phyloP scores from a whole-genome alignment of 2,797 vertebrate species.

The Microctenopoma stevenorrisi region DNA sequence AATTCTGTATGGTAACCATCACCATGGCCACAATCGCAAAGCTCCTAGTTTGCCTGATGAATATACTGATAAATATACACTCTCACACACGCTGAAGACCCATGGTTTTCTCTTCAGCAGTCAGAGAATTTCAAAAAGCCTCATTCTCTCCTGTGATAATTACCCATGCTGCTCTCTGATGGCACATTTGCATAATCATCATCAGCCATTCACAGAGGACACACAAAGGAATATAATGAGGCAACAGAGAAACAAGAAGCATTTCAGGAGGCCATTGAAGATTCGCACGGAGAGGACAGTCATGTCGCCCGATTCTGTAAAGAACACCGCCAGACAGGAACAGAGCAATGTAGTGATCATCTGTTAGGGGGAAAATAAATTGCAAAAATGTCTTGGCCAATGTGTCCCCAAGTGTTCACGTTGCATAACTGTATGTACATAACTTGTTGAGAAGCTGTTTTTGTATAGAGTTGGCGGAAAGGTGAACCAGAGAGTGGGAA shows the following conservation, averaged over 20 bases:
- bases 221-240: conserved; percentile 86
- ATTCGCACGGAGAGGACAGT: conserved; percentile 61
- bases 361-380: conserved; percentile 15
- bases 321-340: conserved; percentile 45
- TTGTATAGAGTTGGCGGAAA: conserved; percentile 45
- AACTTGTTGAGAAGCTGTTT: conserved; percentile 24
- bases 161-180: conserved; percentile 83
- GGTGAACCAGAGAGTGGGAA: conserved; percentile 49
- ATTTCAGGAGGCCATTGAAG: conserved; percentile 72
- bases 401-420: conserved; percentile 24
- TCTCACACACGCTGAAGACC: conserved; percentile 34
- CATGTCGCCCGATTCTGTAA: conserved; percentile 48
- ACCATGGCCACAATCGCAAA: conserved; percentile 32
- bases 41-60: conserved; percentile 6
- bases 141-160: conserved; percentile 83
- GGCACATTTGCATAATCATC: conserved; percentile 86
- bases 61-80: conserved; percentile 38
- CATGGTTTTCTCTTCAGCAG: conserved; percentile 66
- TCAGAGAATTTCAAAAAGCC: conserved; percentile 77
- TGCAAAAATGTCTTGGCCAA: conserved; percentile 18
- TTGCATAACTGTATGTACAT: conserved; percentile 29
- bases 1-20: conserved; percentile 30
- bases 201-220: conserved; percentile 83
- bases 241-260: conserved; percentile 82
- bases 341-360: conserved; percentile 41